These are phyloP conservation scores for Pardalotus punctatus DNA, from an alignment of 2,113 vertebrate species.

Conservation along the genomic window DNA sequence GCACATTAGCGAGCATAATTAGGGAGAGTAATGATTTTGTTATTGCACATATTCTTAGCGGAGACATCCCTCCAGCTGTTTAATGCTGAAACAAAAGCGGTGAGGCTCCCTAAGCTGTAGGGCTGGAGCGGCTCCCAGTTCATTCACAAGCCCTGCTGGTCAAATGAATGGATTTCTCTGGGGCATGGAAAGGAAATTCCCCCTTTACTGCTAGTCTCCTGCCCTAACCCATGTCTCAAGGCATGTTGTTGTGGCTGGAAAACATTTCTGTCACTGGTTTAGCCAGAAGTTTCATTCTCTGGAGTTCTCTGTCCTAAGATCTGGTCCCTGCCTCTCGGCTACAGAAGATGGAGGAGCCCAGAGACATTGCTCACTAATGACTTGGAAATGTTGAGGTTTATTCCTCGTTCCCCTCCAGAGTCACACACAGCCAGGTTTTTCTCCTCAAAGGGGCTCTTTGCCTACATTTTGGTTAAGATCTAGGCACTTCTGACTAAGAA, in stretches of 20 bases:
- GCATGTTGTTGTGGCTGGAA: background rate
- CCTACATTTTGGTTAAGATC: constrained; percentile 25
- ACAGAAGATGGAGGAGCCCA: constrained; percentile 44
- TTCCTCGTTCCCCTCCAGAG: background rate
- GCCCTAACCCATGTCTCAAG: background rate
- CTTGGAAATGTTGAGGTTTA: constrained; percentile 36
- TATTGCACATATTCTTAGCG: constrained; percentile 27
- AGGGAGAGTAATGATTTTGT: constrained; percentile 53
- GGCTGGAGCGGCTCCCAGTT: background rate
- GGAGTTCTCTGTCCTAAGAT: background rate
- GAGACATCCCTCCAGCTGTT: constrained; percentile 48
- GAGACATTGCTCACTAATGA: constrained; percentile 3
- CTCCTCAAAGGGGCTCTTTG: background rate
- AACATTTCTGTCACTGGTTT: background rate
- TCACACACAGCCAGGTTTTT: background rate
- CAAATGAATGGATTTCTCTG: constrained; percentile 45
- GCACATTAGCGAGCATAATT: constrained; percentile 41
- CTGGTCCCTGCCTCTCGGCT: background rate
- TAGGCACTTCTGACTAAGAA: constrained; percentile 10
- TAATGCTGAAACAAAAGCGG: constrained; percentile 44
- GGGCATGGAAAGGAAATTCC: constrained; percentile 37
- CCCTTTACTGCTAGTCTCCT: background rate
- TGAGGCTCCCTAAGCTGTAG: background rate
- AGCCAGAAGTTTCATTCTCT: constrained; percentile 36
- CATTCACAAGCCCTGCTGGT: constrained; percentile 4